Percentiles rank a stretch among this genome's conserved stretches.
These are phyloP conservation scores for Campopleginae sp. DNA, from an alignment of 2,888 invertebrate species.

Conservation along the genomic window DNA sequence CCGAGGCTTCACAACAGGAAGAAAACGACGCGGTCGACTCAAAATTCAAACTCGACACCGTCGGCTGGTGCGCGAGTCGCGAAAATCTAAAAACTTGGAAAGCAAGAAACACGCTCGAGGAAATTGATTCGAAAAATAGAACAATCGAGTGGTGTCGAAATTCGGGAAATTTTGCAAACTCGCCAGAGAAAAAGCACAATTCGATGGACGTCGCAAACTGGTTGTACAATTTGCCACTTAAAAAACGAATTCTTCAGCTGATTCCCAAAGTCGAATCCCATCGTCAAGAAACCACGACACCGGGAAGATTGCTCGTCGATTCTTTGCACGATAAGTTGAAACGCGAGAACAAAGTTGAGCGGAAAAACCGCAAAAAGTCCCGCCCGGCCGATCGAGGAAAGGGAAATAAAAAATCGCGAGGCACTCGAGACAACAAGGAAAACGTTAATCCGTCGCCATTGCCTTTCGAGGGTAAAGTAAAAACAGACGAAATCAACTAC, in stretches of 20 bases:
- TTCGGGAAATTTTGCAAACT: neutral
- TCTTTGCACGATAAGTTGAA: conserved; percentile 15
- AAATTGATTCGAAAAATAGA: neutral
- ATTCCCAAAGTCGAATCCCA: conserved; percentile 9
- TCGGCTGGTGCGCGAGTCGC: neutral
- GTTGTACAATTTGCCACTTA: conserved; percentile 62
- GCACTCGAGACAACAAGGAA: neutral
- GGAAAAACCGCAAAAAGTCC: conserved; percentile 23
- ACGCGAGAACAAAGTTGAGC: neutral
- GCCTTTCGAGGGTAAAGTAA: neutral
- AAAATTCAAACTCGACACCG: neutral
- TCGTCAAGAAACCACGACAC: neutral
- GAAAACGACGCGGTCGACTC: neutral
- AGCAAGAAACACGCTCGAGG: neutral
- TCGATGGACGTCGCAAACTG: neutral
- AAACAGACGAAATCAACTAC: neutral
- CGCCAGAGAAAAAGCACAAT: neutral
- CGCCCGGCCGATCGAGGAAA: neutral
- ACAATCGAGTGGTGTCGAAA: neutral
- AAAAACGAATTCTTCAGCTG: conserved; percentile 61
- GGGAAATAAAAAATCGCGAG: conserved; percentile 31
- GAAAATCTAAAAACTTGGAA: neutral
- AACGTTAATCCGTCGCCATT: neutral
- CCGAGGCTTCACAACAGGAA: neutral
- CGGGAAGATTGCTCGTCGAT: conserved; percentile 27